Percentiles rank a stretch among this genome's conserved stretches.
Evolutionary conservation across 2,888 invertebrate species (phyloP).

Genomic region (Campoplex nolae): DNA sequence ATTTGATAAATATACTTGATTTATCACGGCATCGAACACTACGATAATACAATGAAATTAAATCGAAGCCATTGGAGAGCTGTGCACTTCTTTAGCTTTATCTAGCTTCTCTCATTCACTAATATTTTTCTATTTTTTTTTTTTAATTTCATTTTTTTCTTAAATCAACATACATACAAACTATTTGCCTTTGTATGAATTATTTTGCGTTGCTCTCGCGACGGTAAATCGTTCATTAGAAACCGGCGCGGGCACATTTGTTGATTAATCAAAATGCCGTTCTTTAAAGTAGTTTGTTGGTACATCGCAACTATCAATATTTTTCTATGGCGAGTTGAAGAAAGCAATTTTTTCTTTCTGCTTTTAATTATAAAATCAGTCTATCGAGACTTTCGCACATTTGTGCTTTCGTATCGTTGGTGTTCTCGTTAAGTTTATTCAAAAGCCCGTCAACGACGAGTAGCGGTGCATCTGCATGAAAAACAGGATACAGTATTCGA

Average conservation of each 20-base stretch:
- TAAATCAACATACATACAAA: constrained; percentile 55
- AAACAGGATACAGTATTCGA: background rate
- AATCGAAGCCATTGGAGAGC: constrained; percentile 36
- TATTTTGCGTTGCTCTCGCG: constrained; percentile 74
- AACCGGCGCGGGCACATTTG: constrained; percentile 23
- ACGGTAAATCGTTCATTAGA: constrained; percentile 73
- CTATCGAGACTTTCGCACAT: constrained; percentile 54
- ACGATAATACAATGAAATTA: constrained; percentile 50
- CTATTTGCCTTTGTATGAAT: constrained; percentile 62
- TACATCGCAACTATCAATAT: constrained; percentile 32
- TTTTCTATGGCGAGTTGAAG: constrained; percentile 9
- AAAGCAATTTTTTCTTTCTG: constrained; percentile 20
- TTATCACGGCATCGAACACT: constrained; percentile 45
- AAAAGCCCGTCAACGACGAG: constrained; percentile 12
- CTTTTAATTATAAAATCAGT: constrained; percentile 64
- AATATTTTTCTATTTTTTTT: constrained; percentile 8
- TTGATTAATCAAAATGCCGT: constrained; percentile 13
- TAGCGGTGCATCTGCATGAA: background rate
- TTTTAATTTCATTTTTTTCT: background rate
- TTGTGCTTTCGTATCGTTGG: constrained; percentile 51
- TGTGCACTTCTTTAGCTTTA: constrained; percentile 34
- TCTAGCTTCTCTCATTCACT: constrained; percentile 41
- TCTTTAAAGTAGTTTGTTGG: constrained; percentile 23
- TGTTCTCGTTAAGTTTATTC: constrained; percentile 34
- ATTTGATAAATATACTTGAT: constrained; percentile 9